phyloP scores from a whole-genome alignment of 2,888 invertebrate species.

The Colostygia pectinataria region DNA sequence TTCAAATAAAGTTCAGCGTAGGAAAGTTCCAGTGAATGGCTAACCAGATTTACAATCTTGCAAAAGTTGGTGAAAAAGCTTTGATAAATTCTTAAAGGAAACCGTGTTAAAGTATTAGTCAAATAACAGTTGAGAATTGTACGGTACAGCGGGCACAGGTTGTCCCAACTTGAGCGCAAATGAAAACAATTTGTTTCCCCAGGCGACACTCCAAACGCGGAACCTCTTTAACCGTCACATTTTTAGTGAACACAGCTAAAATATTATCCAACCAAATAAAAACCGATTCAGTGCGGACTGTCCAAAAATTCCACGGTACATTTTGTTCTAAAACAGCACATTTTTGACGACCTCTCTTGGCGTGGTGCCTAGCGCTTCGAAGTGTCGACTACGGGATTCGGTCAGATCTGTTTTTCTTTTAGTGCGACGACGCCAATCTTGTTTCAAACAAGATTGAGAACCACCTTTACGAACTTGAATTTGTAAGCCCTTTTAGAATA shows the following conservation, averaged over 20 bases:
- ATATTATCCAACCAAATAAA: slow-evolving; percentile 51
- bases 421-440: slow-evolving; percentile 30
- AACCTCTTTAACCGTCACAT: slow-evolving; percentile 49
- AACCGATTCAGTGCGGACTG: slow-evolving; percentile 43
- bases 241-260: slow-evolving; percentile 47
- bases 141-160: slow-evolving; percentile 42
- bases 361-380: slow-evolving; percentile 42
- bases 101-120: slow-evolving; percentile 31
- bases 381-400: slow-evolving; percentile 35
- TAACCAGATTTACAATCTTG: not conserved
- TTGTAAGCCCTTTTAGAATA: slow-evolving; percentile 31
- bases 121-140: slow-evolving; percentile 40
- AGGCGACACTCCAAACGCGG: slow-evolving; percentile 43
- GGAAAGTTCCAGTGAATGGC: not conserved
- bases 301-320: slow-evolving; percentile 40
- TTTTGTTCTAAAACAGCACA: slow-evolving; percentile 41
- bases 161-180: slow-evolving; percentile 50
- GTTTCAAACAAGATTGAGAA: slow-evolving; percentile 35
- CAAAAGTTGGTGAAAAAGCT: slow-evolving; percentile 10
- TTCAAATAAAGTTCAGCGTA: not conserved
- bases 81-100: slow-evolving; percentile 13
- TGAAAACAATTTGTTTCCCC: slow-evolving; percentile 62
- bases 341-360: slow-evolving; percentile 47
- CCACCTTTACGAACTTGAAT: slow-evolving; percentile 33
- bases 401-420: slow-evolving; percentile 36